Evolutionary conservation across 2,113 vertebrate species (phyloP).

Genomic region (Eidolon helvum): DNA sequence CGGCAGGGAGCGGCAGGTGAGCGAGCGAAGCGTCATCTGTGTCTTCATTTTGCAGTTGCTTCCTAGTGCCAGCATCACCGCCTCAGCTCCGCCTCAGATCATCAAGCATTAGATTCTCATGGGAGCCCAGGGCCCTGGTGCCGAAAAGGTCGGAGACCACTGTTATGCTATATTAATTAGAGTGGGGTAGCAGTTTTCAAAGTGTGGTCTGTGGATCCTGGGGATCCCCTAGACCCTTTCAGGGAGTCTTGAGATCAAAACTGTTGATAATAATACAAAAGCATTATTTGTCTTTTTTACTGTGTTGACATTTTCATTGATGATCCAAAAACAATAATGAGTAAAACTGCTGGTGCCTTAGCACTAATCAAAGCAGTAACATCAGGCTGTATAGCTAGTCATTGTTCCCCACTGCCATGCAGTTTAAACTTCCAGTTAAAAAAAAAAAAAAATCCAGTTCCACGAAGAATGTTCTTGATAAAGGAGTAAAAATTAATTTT

Average conservation of each 20-base stretch:
- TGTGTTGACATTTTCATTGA: not conserved
- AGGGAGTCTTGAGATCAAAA: not conserved
- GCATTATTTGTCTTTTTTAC: not conserved
- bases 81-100: no score
- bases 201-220: not conserved
- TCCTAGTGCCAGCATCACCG: no score
- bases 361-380: not conserved
- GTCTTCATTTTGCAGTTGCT: no score
- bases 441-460: not conserved
- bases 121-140: no score
- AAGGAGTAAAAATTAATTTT: slow-evolving; percentile 16
- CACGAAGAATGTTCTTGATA: slow-evolving; percentile 19
- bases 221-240: not conserved
- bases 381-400: not conserved
- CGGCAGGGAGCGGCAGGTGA: no score
- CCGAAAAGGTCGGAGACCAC: no score
- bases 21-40: no score
- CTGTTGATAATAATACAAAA: not conserved
- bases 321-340: not conserved
- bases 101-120: no score
- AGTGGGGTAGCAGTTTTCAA: not conserved
- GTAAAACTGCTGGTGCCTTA: not conserved
- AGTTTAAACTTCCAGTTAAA: not conserved
- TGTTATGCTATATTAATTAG: not conserved
- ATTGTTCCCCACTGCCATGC: not conserved